Percentiles rank a stretch among this genome's conserved stretches.
Evolutionary conservation across 1,140 invertebrate species (phyloP).

Genomic region (Lepidurus arcticus): DNA sequence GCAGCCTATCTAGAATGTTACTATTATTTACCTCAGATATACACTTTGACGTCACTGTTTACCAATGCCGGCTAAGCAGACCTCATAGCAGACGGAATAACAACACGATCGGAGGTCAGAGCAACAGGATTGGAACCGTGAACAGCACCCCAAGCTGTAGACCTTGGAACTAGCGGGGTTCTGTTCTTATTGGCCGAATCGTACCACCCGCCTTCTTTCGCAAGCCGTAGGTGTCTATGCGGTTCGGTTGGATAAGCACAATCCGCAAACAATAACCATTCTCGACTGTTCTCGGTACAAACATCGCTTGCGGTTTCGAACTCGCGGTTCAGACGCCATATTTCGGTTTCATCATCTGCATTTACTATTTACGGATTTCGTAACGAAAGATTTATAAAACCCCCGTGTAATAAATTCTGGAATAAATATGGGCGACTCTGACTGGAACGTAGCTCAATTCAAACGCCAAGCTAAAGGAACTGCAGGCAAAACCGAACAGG

Average conservation of each 20-base stretch:
- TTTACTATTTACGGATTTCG: neutral
- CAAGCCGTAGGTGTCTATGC: neutral
- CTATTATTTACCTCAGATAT: neutral
- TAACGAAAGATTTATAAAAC: neutral
- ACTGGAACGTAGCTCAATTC: constrained; percentile 9
- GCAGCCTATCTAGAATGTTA: neutral
- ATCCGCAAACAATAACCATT: neutral
- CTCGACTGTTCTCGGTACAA: too few relatives aligned
- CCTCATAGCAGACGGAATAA: neutral
- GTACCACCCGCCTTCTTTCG: neutral
- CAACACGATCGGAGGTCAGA: neutral
- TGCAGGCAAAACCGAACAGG: constrained; percentile 15
- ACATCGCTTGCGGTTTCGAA: too few relatives aligned
- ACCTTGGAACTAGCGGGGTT: neutral
- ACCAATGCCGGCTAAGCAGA: constrained; percentile 11
- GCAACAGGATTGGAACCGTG: neutral
- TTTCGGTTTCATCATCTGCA: neutral
- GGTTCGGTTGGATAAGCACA: neutral
- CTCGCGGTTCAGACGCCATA: neutral
- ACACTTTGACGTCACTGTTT: constrained; percentile 7
- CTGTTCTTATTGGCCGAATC: neutral
- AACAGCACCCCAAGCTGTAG: neutral
- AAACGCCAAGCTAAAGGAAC: constrained; percentile 11
- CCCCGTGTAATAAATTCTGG: neutral
- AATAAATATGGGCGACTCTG: neutral